Evolutionary conservation across 2,113 vertebrate species (phyloP), one percentile per base, ranked within the genome.

Genomic region (Bambusicola thoracicus): DNA sequence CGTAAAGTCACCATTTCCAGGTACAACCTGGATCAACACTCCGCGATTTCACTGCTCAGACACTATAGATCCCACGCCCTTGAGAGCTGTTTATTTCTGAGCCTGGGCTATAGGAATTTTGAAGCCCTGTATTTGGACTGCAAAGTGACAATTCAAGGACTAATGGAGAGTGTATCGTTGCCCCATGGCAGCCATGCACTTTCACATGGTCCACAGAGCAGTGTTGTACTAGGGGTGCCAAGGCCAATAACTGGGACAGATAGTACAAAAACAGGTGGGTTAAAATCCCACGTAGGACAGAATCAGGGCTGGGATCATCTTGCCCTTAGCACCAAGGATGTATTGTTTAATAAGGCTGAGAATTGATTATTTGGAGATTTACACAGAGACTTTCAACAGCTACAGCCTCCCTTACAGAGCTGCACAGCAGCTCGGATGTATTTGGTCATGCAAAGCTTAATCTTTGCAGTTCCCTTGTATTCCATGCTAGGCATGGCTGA

Each of bases 131-230:
- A 74, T 49, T 65, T 65, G 34, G 63, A 69, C 8, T 61, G 81
- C 32, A 78, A 21, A 61, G 40, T 46, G 75, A 66, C 36, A 51
- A 14, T 59, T 38, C 32, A 46, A 41, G 49, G 49, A 41, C 69
- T 66, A 44, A 66, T 2, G 1, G n/a, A 66, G 30, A 83, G 41
- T n/a, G 10, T 40, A 43, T 7, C 0, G 1, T 3, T 19, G 41
- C 38, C 43, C 55, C 4, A 0, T 1, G 2, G 65, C 55, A 81
- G 53, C 34, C n/a, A 12, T 2, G 5, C 25, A 24, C 21, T 48
- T 85, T 81, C 66, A 30, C 18, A 2, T 1, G 3, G 49, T 56
- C 4, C 13, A 51, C 32, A 8, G 11, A n/a, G 65, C 27, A 40
- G n/a, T 1, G 43, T 22, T 9, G 3, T 5, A 5, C 61, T 9